Conservation (phyloP, 2,797 vertebrate species). For the Hydrophis major region DNA sequence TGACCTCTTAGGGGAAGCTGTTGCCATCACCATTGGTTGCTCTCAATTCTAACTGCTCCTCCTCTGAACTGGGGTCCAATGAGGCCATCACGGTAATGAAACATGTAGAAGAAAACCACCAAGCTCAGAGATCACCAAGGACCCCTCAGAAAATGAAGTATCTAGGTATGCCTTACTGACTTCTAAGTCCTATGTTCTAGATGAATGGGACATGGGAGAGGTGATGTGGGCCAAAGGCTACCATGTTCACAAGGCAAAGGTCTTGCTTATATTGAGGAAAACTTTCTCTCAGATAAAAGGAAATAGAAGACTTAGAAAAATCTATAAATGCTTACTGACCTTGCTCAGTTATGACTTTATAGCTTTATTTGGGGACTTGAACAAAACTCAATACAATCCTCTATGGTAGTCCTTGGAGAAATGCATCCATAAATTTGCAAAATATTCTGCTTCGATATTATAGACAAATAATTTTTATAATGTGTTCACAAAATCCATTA, state of each 20-base stretch:
- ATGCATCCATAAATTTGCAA: background rate
- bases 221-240: background rate
- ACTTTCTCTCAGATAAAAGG: background rate
- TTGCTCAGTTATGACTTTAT: background rate
- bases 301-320: background rate
- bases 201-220: background rate
- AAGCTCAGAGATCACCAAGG: background rate
- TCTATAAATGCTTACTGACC: background rate
- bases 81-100: background rate
- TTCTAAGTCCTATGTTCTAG: background rate
- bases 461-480: background rate
- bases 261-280: conserved; percentile 15
- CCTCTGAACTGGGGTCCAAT: background rate
- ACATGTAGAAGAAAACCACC: background rate
- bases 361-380: background rate
- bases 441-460: background rate
- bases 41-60: background rate
- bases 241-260: background rate
- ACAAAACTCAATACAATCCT: background rate
- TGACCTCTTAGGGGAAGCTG: fast-evolving
- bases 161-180: background rate
- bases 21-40: background rate
- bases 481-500: background rate
- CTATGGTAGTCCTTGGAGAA: background rate
- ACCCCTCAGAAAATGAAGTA: background rate